Base-by-base conservation (phyloP, 1,140 invertebrate species). In the Macrostomum lignano region DNA sequence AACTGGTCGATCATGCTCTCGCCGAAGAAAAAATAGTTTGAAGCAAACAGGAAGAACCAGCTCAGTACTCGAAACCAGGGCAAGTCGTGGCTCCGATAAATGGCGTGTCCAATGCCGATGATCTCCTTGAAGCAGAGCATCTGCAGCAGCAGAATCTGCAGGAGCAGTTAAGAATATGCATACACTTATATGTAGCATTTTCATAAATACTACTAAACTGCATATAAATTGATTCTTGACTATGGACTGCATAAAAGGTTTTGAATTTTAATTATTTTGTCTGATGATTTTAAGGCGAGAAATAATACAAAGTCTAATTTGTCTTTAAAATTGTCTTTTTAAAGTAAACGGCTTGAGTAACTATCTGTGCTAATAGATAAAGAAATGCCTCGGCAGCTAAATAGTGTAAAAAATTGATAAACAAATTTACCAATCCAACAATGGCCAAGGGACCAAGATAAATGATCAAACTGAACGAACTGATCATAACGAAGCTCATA, bases 121-220 rank as follows among this genome's bases (percentile, higher is more conserved):
- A 98, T 96, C 62, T 98, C 91, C 58, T 84, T 77, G 58, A 96
- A 98, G 61, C 91, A 98, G 67, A 93, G 94, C 17, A 98, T 78
- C 71, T 98, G 91, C 3, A 98, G 77, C 33, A 75, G 58, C 38
- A 98, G 62, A 3, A 82, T 82, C 84, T 93, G 44, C 29, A 32
- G 5, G 4, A 21, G 11, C n/a, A 21, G 11, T 13, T 3, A 25
- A 14, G 4, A 32, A n/a, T n/a, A n/a, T n/a, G n/a, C n/a, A n/a
- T n/a, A n/a, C n/a, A n/a, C n/a, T n/a, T n/a, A n/a, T n/a, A n/a
- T n/a, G n/a, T n/a, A n/a, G n/a, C n/a, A n/a, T n/a, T n/a, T n/a
- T n/a, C n/a, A n/a, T n/a, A n/a, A n/a, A n/a, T n/a, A n/a, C n/a
- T n/a, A n/a, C n/a, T n/a, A n/a, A n/a, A n/a, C n/a, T n/a, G n/a